Conservation (phyloP, 2,888 invertebrate genomes). For the Camponotus fellah region DNA sequence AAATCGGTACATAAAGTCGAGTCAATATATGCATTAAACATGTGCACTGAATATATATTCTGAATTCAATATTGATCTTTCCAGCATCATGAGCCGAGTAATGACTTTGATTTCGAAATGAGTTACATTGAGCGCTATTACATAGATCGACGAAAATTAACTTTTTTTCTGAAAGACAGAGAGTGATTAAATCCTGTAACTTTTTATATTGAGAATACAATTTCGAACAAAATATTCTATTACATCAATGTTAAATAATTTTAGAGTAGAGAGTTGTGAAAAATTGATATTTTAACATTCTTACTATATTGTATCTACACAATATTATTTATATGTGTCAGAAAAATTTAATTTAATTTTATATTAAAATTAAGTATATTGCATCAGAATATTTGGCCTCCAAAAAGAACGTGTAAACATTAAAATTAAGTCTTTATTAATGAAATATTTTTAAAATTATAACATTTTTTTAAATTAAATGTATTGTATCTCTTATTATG, state of each 20-base stretch:
- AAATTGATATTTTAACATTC: neutral
- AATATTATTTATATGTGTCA: neutral
- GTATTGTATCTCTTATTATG: neutral
- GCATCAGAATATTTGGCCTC: neutral
- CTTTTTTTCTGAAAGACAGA: neutral
- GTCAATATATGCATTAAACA: neutral
- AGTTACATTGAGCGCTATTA: neutral
- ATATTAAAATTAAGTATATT: constrained; percentile 1
- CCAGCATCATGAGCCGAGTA: constrained; percentile 24
- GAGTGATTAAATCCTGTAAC: neutral
- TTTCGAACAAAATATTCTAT: neutral
- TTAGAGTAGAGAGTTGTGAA: neutral
- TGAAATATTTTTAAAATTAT: neutral
- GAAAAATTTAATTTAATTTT: too few species aligned
- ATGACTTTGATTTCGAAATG: constrained; percentile 17
- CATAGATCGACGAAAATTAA: neutral
- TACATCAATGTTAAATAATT: neutral
- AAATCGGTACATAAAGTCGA: neutral
- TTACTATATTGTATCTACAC: neutral
- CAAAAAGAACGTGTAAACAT: neutral
- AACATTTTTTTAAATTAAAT: neutral
- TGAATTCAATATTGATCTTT: constrained; percentile 19
- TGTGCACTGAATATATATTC: constrained; percentile 16
- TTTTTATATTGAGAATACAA: neutral
- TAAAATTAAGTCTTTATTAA: neutral